Evolutionary conservation across 2,888 invertebrate species (phyloP).

Genomic region (Adelphocoris suturalis): DNA sequence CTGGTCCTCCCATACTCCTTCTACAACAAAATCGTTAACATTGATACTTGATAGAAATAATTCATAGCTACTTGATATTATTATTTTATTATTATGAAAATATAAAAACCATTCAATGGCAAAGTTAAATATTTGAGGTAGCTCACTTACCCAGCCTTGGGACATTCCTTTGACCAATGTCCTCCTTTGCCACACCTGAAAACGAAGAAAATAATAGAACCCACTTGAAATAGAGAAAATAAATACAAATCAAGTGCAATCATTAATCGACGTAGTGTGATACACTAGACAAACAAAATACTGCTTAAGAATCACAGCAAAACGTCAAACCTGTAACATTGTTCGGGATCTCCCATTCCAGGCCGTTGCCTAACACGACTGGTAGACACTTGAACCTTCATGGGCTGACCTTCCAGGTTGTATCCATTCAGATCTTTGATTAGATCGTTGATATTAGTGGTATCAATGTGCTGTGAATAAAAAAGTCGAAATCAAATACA

Average conservation of each 20-base stretch:
- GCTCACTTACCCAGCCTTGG: conserved; percentile 81
- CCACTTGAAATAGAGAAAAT: not conserved
- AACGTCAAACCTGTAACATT: conserved; percentile 85
- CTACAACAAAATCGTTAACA: not conserved
- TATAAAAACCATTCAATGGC: not conserved
- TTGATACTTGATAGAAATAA: not conserved
- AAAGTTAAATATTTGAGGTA: not conserved
- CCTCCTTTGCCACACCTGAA: conserved; percentile 92
- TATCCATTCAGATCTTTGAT: conserved; percentile 95
- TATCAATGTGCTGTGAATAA: conserved; percentile 87
- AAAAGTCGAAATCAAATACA: not conserved
- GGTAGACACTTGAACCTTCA: conserved; percentile 95
- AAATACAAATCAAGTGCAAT: not conserved
- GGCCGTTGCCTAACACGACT: conserved; percentile 96
- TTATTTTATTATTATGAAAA: too few relatives aligned
- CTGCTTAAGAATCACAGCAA: not conserved
- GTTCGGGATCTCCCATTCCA: conserved; percentile 97
- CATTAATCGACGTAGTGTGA: not conserved
- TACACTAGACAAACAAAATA: not conserved
- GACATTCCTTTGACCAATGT: conserved; percentile 98
- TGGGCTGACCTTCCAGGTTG: conserved; percentile 93
- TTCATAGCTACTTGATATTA: too few relatives aligned
- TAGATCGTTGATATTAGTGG: conserved; percentile 92
- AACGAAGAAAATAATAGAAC: too few relatives aligned
- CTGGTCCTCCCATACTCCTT: conserved; percentile 69